Percentiles rank a stretch among this genome's conserved stretches.
phyloP scores from a whole-genome alignment of 2,113 vertebrate genomes.

The Setophaga kirtlandii region DNA sequence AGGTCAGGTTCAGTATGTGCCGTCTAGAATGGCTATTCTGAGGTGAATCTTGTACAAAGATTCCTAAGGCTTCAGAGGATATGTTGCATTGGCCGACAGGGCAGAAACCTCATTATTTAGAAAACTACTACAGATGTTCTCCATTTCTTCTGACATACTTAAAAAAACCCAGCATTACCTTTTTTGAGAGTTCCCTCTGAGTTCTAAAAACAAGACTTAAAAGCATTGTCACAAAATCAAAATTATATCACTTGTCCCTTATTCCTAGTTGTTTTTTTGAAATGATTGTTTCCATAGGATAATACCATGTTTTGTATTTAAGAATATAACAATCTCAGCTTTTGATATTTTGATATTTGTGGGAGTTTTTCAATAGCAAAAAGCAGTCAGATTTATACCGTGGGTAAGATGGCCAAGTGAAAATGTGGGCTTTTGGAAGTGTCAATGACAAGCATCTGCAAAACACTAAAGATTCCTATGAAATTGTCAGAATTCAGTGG shows the following conservation, averaged over 20 bases:
- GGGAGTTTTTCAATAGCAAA: neutral
- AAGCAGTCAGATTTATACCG: neutral
- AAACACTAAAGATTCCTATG: neutral
- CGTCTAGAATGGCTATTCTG: slow-evolving; percentile 31
- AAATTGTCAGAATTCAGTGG: neutral
- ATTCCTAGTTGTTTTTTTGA: neutral
- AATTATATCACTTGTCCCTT: neutral
- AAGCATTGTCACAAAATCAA: neutral
- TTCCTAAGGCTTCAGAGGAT: slow-evolving; percentile 80
- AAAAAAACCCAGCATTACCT: slow-evolving; percentile 75
- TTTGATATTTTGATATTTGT: neutral
- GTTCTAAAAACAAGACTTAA: slow-evolving; percentile 39
- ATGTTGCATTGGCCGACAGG: slow-evolving; percentile 71
- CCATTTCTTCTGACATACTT: slow-evolving; percentile 86
- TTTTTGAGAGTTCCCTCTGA: slow-evolving; percentile 79
- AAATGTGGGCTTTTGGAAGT: neutral
- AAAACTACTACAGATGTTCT: slow-evolving; percentile 81
- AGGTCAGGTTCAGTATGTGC: neutral
- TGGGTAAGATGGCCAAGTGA: neutral
- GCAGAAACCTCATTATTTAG: slow-evolving; percentile 81
- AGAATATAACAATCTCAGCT: neutral
- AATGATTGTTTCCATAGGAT: neutral
- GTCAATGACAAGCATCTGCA: neutral
- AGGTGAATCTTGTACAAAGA: slow-evolving; percentile 79
- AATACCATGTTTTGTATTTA: neutral